Base-by-base conservation (phyloP, 1,140 invertebrate species). In the Drosophila serrata region DNA sequence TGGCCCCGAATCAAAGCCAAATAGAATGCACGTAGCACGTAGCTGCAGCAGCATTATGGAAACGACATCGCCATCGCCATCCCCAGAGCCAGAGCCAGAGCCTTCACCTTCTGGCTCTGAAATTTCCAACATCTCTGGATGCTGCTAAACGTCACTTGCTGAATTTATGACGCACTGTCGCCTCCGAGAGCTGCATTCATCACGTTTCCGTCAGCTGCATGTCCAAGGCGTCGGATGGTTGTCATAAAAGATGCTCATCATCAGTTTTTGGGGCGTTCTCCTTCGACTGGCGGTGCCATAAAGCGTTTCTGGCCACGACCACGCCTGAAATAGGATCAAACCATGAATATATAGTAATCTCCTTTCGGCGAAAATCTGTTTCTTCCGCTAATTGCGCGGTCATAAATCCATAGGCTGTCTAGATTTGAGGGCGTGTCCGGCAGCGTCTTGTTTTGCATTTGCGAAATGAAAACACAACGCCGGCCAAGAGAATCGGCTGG, bases 171-270 rank as follows among this genome's bases (percentile, higher is more conserved):
- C 59, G 46, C 43, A 57, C 58, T 73, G 82, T 87, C 82, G 62
- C 61, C 68, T 75, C 68, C 8, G 43, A 31, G 73, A 53, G 85
- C 57, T 51, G 77, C 84, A 87, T 87, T 87, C 85, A 88, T 87
- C 84, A 87, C 81, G 77, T 75, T 60, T 43, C 82, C 79, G 68
- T 81, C 82, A 85, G 78, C 70, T 68, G 73, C 77, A 81, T 72
- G 75, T 87, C 82, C 82, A 68, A 76, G 79, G 63, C 82, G 60
- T 81, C 78, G 77, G 63, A 64, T 82, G 75, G 67, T 56, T 90
- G 85, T 81, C 85, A 85, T 90, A 90, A 90, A 90, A 79, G 56
- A 80, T 61, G 81, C 74, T 90, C 85, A 90, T 90, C 85, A 81
- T 65, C 81, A 69, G 79, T 72, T 82, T 76, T 67, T 24, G 55